Base-by-base conservation (phyloP, 2,113 vertebrate genomes). In the Cyanocitta stelleri region DNA sequence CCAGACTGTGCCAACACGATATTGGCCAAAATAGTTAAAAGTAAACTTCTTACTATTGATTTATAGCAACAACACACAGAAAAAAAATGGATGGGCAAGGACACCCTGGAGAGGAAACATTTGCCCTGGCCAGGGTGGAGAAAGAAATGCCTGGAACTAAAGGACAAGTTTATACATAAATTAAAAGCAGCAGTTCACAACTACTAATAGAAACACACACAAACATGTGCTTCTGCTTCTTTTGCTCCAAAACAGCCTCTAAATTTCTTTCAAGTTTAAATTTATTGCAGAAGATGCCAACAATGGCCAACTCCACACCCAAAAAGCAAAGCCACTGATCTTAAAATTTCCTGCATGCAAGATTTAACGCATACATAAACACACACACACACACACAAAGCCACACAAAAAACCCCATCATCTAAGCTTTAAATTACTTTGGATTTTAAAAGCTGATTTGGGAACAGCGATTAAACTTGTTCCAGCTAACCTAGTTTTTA, bases 401-500 rank as follows among this genome's bases (percentile, higher is more conserved):
- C 16, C 41, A 44, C 59, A 77, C 30, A 59, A 46, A 71, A 76
- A 27, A 41, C 2, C 9, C 44, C 66, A 91, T 77, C 56, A 2
- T 90, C 91, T 94, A 87, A 95, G 94, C 95, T 89, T 95, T 91
- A 97, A 96, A 95, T 95, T 94, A 92, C 93, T 96, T 82, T 35
- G 89, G 93, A 92, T 96, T 95, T 97, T 92, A 87, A 95, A 94
- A 97, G 94, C 95, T 96, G 95, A 96, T 95, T 94, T 95, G 93
- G 78, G 89, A 95, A 92, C 64, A 96, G 89, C 51, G 73, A 95
- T 95, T 96, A 97, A 94, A 96, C 91, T 95, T 97, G 94, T 91
- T 95, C 96, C 95, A 96, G 95, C 91, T 97, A 97, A 95, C 96
- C 95, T 88, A 94, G 90, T 94, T 97, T 95, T 96, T 75, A 95